Base-by-base conservation (phyloP, 2,797 vertebrate species). In the Podarcis lilfordi region DNA sequence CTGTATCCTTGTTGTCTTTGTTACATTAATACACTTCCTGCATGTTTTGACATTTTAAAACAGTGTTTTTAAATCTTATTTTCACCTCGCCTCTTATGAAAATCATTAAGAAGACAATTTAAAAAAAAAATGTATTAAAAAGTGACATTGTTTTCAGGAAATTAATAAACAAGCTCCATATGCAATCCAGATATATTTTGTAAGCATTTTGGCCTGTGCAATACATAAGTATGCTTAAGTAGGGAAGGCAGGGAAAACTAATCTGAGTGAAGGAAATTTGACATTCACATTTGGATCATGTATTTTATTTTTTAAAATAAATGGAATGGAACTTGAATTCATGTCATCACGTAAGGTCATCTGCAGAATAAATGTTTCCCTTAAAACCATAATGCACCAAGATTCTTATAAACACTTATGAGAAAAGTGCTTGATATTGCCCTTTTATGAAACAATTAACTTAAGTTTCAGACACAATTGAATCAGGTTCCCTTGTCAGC, bases 401-500 rank as follows among this genome's bases (percentile, higher is more conserved):
- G 78, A 15, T 74, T 89, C 13, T 29, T 81, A 25, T 66, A 27
- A 88, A 50, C n/a, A 37, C 0, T 29, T 92, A 86, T 23, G 40
- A 50, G 19, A 85, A 79, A 55, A 3, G 13, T 37, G 1, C 27
- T 87, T 80, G 25, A 0, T 84, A 72, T 79, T 79, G 21, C 66
- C 21, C 45, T 79, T 83, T 59, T 71, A 72, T 69, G 35, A 88
- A 83, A 88, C 61, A 80, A 76, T 82, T 86, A 55, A 86, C 15
- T 84, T 84, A 61, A 72, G 2, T 1, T 78, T 87, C 84, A 4
- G 29, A 4, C 0, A 0, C 9, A 75, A 0, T 10, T 37, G 11
- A 35, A 71, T 55, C 8, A 81, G 13, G 77, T 8, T 37, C 7
- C 1, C 1, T 82, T 75, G n/a, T 69, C 71, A 80, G 50, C 72